A percentile compares a stretch with the other conserved stretches of the same genome.
Evolutionary conservation across 2,797 vertebrate species (phyloP).

Genomic region (Naso thynnoides): DNA sequence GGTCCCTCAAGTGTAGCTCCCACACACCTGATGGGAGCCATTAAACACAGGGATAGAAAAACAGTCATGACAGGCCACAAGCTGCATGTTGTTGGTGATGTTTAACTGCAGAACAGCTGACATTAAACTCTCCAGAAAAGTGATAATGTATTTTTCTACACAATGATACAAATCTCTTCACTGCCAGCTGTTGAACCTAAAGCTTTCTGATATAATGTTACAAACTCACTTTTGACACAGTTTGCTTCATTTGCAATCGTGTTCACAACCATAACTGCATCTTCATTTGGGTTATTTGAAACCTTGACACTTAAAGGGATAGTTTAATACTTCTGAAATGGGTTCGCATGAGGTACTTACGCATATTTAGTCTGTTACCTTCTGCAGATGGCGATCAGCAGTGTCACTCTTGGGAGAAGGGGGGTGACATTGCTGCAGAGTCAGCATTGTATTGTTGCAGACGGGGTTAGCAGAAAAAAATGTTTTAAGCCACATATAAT

Average conservation of each 20-base stretch:
- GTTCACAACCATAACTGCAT: constrained; percentile 5
- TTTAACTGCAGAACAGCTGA: constrained; percentile 29
- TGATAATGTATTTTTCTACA: constrained; percentile 33
- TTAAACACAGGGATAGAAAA: constrained; percentile 30
- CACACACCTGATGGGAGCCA: neutral
- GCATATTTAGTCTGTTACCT: too few species aligned
- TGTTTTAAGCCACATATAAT: too few species aligned
- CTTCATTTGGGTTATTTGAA: neutral
- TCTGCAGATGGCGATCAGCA: too few species aligned
- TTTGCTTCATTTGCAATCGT: constrained; percentile 10
- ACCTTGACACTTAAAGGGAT: neutral
- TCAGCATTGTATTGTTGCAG: too few species aligned
- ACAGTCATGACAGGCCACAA: constrained; percentile 10
- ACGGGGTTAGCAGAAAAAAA: too few species aligned
- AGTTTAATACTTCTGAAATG: too few species aligned
- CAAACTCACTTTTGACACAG: constrained; percentile 18
- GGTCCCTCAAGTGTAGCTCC: constrained; percentile 11
- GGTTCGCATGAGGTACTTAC: too few species aligned
- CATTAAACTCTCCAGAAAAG: constrained; percentile 7
- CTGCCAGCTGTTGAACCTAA: constrained; percentile 32
- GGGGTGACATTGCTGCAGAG: too few species aligned
- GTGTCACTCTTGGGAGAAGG: too few species aligned
- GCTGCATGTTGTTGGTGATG: constrained; percentile 14
- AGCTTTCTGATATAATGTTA: constrained; percentile 10
- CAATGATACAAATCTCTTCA: constrained; percentile 24